Evolutionary conservation across 2,797 vertebrate species (phyloP), one percentile per base, ranked within the genome.

Genomic region (Myotis vivesi): DNA sequence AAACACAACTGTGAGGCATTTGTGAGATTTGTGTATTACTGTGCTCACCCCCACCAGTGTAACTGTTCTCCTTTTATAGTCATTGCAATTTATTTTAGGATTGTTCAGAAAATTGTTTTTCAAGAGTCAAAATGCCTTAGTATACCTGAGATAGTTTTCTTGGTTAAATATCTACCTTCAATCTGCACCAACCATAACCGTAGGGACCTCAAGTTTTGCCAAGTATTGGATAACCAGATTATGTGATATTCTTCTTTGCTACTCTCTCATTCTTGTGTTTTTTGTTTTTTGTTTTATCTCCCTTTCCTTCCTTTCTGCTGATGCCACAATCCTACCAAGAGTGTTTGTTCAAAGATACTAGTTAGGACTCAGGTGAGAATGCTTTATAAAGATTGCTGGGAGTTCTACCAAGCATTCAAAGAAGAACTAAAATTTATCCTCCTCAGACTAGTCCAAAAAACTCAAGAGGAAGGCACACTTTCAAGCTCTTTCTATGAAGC

Each of bases 21-120:
- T 80, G 46, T 66, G 30, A 87, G 80, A 49, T n/a, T 36, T 41
- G 49, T 41, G 57, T 20, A 49, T 25, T n/a, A 82, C 20, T 3
- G 5, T 41, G 62, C 19, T 46, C 81, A 16, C 72, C 15, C 1
- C 6, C 19, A 25, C 36, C 41, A 33, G 38, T 9, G 46, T 46
- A 71, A 68, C 46, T 59, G 83, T 91, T 95, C 55, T 87, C 82
- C 90, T 96, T 94, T 95, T 94, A 91, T 30, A 80, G 90, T 62
- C 82, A 95, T 0, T 75, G 25, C 8, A 75, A 73, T 85, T 95
- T 89, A 95, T 66, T 92, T 87, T 69, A 92, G 38, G 41, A 79
- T 55, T 86, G 41, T 88, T 89, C 81, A 76, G 12, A 93, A 80
- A 79, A 75, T 8, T 82, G 7, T 46, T 91, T 95, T 87, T 88